Conservation (phyloP, 2,797 vertebrate genomes). For the Tiaroga cobitis region DNA sequence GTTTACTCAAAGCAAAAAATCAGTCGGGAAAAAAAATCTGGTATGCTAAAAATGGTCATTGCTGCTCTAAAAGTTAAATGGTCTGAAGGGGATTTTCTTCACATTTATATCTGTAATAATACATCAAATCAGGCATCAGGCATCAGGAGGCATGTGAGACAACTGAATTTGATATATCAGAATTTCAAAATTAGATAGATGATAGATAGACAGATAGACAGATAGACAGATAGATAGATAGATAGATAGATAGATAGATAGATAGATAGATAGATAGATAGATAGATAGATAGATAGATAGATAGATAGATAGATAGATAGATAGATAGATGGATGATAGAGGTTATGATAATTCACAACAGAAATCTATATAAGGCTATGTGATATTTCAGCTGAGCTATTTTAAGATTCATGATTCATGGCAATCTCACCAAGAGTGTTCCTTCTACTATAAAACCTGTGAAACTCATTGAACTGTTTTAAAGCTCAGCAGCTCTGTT, state of each 20-base stretch:
- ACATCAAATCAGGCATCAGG: not conserved
- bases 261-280: not conserved
- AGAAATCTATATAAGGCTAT: conserved; percentile 29
- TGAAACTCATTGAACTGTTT: conserved; percentile 38
- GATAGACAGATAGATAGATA: too few relatives aligned
- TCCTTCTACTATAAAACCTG: conserved; percentile 43
- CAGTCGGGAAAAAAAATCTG: not conserved
- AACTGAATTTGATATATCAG: not conserved
- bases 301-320: too few relatives aligned
- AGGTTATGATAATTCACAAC: conserved; percentile 16
- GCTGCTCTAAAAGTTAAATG: not conserved
- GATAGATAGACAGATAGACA: too few relatives aligned
- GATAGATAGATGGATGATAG: too few relatives aligned
- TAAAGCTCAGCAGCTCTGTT: conserved; percentile 19
- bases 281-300: not conserved
- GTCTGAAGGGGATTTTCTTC: not conserved
- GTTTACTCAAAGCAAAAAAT: not conserved
- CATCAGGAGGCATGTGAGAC: not conserved
- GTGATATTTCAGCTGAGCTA: conserved; percentile 28
- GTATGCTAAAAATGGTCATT: too few relatives aligned
- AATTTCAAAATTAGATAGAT: not conserved
- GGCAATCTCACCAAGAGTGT: conserved; percentile 15
- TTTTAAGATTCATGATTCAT: conserved; percentile 53
- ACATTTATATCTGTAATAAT: not conserved
- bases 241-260: not conserved